phyloP scores from a whole-genome alignment of 2,888 invertebrate genomes.

The Philhelius pedissequus region DNA sequence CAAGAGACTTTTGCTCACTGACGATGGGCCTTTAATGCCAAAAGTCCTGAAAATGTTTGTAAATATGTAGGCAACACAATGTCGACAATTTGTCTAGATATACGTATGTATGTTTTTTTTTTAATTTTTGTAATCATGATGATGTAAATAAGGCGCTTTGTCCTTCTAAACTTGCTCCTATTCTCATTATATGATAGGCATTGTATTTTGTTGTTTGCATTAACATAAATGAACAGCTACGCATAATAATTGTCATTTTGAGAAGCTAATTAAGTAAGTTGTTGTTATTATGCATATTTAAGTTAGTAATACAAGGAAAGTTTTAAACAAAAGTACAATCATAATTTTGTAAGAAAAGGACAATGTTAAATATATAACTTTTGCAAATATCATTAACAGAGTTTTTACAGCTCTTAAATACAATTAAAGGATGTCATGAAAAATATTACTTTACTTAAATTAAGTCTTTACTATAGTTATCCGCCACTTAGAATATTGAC shows the following conservation, averaged over 20 bases:
- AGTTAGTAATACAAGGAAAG: not conserved
- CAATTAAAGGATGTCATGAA: too few relatives aligned
- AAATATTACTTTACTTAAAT: too few relatives aligned
- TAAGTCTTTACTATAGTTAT: too few relatives aligned
- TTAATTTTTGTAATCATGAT: constrained; percentile 21
- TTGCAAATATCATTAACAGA: too few relatives aligned
- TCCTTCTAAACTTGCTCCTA: constrained; percentile 18
- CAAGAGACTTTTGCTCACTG: too few relatives aligned
- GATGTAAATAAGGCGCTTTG: constrained; percentile 49
- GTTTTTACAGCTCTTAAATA: too few relatives aligned
- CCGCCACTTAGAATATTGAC: too few relatives aligned
- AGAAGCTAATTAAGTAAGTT: constrained; percentile 5
- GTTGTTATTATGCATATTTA: too few relatives aligned
- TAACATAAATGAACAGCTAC: not conserved
- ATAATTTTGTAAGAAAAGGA: too few relatives aligned
- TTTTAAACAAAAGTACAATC: not conserved
- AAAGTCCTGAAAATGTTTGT: not conserved
- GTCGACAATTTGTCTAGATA: constrained; percentile 21
- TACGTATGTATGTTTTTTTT: not conserved
- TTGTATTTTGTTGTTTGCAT: constrained; percentile 1
- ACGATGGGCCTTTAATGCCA: not conserved
- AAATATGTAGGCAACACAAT: not conserved
- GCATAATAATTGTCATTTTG: not conserved
- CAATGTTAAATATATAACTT: too few relatives aligned
- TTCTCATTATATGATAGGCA: constrained; percentile 6